Conservation (phyloP, 1,140 invertebrate species). For the Limonius californicus region DNA sequence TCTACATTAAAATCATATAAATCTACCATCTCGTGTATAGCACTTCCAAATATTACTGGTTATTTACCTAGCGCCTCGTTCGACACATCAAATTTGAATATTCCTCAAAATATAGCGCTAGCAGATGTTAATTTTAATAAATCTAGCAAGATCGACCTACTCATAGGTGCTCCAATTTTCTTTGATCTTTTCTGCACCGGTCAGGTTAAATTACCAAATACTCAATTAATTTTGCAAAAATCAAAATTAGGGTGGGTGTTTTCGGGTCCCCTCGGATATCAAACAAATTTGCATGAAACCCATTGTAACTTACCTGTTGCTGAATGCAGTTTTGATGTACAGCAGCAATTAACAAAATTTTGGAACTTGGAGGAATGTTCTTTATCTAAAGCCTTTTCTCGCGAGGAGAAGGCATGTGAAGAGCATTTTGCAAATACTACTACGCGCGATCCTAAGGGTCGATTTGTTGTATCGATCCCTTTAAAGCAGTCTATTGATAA, state of each 20-base stretch:
- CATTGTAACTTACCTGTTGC: not conserved
- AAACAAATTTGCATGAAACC: not conserved
- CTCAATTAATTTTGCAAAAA: slow-evolving; percentile 27
- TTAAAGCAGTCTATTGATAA: slow-evolving; percentile 6
- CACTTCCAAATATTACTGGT: slow-evolving; percentile 18
- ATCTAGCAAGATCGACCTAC: slow-evolving; percentile 23
- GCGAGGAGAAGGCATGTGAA: slow-evolving; percentile 21
- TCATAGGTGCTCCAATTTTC: slow-evolving; percentile 30
- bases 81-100: slow-evolving; percentile 9
- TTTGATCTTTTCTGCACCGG: slow-evolving; percentile 19
- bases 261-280: slow-evolving; percentile 16
- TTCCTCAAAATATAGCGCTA: slow-evolving; percentile 20
- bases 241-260: slow-evolving; percentile 33
- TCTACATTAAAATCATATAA: slow-evolving; percentile 7
- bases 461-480: slow-evolving; percentile 22
- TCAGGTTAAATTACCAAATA: slow-evolving; percentile 20
- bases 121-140: slow-evolving; percentile 35
- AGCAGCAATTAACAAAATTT: slow-evolving; percentile 14
- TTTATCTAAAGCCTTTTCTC: not conserved
- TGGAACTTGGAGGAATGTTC: slow-evolving; percentile 16
- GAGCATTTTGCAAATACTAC: slow-evolving; percentile 14
- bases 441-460: not conserved
- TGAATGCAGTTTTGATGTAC: not conserved
- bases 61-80: slow-evolving; percentile 11
- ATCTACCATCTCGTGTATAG: not conserved